Percentiles rank a stretch among this genome's conserved stretches.
phyloP scores from a whole-genome alignment of 1,140 invertebrate species.

The Dendroctonus valens region DNA sequence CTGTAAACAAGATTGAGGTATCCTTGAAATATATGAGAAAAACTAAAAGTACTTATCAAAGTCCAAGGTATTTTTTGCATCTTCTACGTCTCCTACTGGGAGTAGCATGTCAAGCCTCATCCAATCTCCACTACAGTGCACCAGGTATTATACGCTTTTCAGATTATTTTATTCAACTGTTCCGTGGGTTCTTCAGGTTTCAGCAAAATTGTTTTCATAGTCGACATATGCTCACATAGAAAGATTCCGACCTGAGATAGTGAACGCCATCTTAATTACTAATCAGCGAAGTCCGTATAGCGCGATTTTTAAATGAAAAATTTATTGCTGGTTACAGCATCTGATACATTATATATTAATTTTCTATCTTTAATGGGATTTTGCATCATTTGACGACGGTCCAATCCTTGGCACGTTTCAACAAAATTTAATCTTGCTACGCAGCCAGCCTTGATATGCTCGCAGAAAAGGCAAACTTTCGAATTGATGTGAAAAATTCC shows the following conservation, averaged over 20 bases:
- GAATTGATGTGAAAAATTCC: not conserved
- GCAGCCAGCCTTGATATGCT: not conserved
- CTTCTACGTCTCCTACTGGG: too few species aligned
- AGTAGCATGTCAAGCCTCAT: too few species aligned
- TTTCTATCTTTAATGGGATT: slow-evolving; percentile 16
- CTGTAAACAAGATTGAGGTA: too few species aligned
- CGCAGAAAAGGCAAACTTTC: not conserved
- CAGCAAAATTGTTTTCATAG: slow-evolving; percentile 19
- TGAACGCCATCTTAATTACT: slow-evolving; percentile 26
- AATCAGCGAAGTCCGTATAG: slow-evolving; percentile 18
- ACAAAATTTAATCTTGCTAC: not conserved
- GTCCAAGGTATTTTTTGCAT: too few species aligned
- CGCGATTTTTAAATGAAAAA: slow-evolving; percentile 10
- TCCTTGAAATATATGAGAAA: too few species aligned
- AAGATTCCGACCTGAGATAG: slow-evolving; percentile 21
- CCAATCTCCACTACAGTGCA: too few species aligned
- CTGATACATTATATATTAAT: slow-evolving; percentile 10
- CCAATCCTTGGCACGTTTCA: not conserved
- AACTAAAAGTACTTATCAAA: too few species aligned
- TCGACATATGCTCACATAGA: slow-evolving; percentile 16
- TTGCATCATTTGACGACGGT: not conserved
- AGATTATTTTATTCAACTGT: slow-evolving; percentile 14
- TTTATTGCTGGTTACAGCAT: slow-evolving; percentile 15
- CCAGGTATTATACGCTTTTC: slow-evolving; percentile 3
- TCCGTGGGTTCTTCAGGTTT: slow-evolving; percentile 15